phyloP scores from a whole-genome alignment of 2,113 vertebrate genomes.

The Tragelaphus strepsiceros region DNA sequence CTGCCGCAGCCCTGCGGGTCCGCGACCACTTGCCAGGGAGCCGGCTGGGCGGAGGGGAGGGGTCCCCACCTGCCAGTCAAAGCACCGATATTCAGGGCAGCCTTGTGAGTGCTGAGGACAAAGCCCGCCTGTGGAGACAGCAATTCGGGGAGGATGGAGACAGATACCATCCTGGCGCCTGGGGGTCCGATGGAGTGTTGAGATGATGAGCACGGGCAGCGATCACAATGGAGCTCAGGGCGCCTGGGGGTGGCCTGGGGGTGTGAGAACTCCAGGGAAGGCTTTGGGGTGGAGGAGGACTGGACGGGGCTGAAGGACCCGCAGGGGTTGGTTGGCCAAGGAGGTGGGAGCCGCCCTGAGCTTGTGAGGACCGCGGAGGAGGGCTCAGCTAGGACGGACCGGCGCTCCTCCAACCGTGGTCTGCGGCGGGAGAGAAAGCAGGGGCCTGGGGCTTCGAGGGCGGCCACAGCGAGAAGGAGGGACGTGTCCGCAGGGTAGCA shows the following conservation, averaged over 20 bases:
- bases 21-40: neutral
- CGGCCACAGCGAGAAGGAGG: neutral
- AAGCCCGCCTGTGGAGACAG: neutral
- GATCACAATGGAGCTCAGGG: neutral
- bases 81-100: neutral
- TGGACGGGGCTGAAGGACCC: neutral
- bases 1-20: neutral
- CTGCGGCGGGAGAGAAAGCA: neutral
- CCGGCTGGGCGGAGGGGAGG: neutral
- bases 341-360: neutral
- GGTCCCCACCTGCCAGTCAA: neutral
- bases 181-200: too few relatives aligned
- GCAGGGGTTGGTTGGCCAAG: neutral
- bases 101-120: too few relatives aligned
- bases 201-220: neutral
- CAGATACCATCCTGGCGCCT: neutral
- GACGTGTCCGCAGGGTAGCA: neutral
- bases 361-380: too few relatives aligned
- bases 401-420: too few relatives aligned
- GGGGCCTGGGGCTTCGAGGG: neutral
- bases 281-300: neutral
- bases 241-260: neutral
- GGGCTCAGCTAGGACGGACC: neutral
- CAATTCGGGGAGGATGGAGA: neutral
- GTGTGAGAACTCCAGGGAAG: too few relatives aligned